Conservation (phyloP, 2,797 vertebrate genomes). For the Carduelis carduelis region DNA sequence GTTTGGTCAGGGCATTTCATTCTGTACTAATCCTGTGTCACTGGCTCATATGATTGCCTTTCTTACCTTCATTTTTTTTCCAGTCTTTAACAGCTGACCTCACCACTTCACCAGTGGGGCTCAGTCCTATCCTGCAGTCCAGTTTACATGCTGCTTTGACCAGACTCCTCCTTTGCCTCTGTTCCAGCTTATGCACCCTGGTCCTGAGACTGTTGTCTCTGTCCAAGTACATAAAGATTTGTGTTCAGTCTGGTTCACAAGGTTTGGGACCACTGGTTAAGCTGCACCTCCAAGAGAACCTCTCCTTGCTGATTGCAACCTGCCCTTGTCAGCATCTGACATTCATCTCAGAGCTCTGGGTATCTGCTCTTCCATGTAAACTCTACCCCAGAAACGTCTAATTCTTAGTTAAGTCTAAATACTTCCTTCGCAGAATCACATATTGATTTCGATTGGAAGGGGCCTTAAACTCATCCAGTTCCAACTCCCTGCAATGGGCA, state of each 20-base stretch:
- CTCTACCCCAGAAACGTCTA: neutral
- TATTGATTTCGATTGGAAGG: neutral
- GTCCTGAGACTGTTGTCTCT: neutral
- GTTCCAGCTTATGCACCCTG: fast-evolving
- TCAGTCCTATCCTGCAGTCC: neutral
- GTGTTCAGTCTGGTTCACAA: neutral
- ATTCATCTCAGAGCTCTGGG: neutral
- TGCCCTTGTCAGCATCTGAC: neutral
- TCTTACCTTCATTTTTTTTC: neutral
- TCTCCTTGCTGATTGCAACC: neutral
- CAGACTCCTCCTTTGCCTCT: neutral
- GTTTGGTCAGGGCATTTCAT: neutral
- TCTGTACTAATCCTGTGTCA: neutral
- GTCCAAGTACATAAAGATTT: neutral
- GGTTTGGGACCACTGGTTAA: neutral
- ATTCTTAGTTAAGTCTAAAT: neutral
- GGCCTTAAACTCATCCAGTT: neutral
- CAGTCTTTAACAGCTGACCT: neutral
- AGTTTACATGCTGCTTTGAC: neutral
- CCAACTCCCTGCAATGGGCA: neutral
- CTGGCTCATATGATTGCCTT: neutral
- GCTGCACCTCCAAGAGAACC: neutral
- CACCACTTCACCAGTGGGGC: neutral
- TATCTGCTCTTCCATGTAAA: neutral
- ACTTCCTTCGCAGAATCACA: neutral